Conservation (phyloP, 2,113 vertebrate species). For the Pelmatolapia mariae region DNA sequence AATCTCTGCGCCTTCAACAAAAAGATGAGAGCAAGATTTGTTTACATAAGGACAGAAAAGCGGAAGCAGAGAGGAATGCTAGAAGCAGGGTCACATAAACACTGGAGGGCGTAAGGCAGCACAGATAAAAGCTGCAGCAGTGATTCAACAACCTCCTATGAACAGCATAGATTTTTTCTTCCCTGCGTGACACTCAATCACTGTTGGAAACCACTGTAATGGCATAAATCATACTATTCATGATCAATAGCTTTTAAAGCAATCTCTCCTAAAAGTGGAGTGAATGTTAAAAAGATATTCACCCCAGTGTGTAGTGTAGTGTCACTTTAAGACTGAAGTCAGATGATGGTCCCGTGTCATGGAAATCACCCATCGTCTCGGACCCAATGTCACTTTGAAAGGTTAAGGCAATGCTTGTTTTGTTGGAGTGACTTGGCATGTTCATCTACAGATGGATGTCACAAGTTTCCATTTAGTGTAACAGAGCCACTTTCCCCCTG, state of each 20-base stretch:
- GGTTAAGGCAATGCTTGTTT: background rate
- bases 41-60: background rate
- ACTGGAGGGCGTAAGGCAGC: background rate
- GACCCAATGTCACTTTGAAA: constrained; percentile 19
- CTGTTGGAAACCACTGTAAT: background rate
- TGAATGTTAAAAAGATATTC: background rate
- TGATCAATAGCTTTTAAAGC: background rate
- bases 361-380: background rate
- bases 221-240: background rate
- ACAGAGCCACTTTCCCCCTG: background rate
- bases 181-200: background rate
- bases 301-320: background rate
- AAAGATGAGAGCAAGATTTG: background rate
- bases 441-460: background rate
- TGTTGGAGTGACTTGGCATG: background rate
- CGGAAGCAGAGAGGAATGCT: background rate
- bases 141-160: background rate
- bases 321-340: background rate
- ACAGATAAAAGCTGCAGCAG: background rate
- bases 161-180: background rate
- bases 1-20: background rate
- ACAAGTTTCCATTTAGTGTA: constrained; percentile 9
- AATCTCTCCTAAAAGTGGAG: background rate
- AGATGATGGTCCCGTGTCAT: background rate
- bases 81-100: background rate